phyloP scores from a whole-genome alignment of 2,888 invertebrate species.

The Neoascia interrupta region DNA sequence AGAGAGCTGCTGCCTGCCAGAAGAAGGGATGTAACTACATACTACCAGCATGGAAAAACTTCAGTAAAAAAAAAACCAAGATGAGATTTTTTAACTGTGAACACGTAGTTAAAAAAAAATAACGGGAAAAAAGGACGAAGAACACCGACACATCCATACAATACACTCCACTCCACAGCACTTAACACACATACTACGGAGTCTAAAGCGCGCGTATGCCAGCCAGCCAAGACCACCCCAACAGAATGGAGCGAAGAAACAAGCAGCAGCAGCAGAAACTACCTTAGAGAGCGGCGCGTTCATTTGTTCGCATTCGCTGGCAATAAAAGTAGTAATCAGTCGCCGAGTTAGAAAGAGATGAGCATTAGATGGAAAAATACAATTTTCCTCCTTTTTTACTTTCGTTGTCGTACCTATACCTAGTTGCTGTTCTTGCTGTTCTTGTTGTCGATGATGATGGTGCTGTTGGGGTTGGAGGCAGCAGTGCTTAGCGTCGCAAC shows the following conservation, averaged over 20 bases:
- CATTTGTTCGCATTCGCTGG: conserved; percentile 74
- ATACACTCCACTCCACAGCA: conserved; percentile 9
- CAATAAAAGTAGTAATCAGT: conserved; percentile 80
- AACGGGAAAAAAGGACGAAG: conserved; percentile 71
- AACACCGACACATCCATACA: conserved; percentile 47
- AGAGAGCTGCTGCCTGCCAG: conserved; percentile 66
- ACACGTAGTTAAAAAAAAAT: conserved; percentile 76
- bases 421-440: background rate
- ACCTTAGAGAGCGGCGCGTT: conserved; percentile 73
- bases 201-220: conserved; percentile 51
- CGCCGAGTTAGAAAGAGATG: conserved; percentile 80
- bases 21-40: conserved; percentile 70
- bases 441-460: background rate
- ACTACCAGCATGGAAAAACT: conserved; percentile 70
- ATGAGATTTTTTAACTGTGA: conserved; percentile 76
- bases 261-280: conserved; percentile 71
- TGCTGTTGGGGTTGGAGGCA: conserved; percentile 5
- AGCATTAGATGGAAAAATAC: conserved; percentile 75
- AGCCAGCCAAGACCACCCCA: conserved; percentile 59
- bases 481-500: conserved; percentile 41
- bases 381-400: conserved; percentile 45
- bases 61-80: conserved; percentile 72
- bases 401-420: too few relatives aligned
- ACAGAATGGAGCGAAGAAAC: conserved; percentile 61
- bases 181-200: conserved; percentile 6